Evolutionary conservation across 1,140 invertebrate species (phyloP), one percentile per base, ranked within the genome.

Genomic region (Drosophila truncata): DNA sequence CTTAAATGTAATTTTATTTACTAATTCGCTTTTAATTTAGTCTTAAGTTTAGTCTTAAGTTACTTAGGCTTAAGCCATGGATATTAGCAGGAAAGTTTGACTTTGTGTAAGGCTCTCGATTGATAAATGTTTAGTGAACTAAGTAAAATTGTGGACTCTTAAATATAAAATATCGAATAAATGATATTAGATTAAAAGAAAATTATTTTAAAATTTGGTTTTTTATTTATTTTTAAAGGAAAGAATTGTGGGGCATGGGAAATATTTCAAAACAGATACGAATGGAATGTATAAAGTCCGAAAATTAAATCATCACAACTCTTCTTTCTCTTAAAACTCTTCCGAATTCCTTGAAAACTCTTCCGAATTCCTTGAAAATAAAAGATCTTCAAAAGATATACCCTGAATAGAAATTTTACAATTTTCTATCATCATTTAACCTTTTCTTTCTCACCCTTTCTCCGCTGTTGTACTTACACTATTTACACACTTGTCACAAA

Each of bases 21-120:
- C 85, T 88, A 58, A 83, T 18, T 61, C 77, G 64, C 54, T 82
- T 73, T 70, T 85, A 90, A 72, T 58, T 55, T 63, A 66, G 69
- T 31, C 23, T 65, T 65, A 80, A 52, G 54, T 52, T 59, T 64
- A 72, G 54, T 13, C 6, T 14, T 29, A 35, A 63, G 35, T 14
- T 58, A 46, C 23, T 27, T 54, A 18, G 37, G 20, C 11, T 61
- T 82, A 82, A 81, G 78, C 58, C 76, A 60, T 57, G 78, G 79
- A 82, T 87, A 86, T 71, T 78, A 84, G 58, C 41, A 35, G 72
- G 58, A 81, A 88, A 90, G 85, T 90, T 91, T 90, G 75, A 90
- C 85, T 90, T 90, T 90, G 76, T 84, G 16, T 50, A 66, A 59
- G 55, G 39, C 39, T 20, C 65, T 67, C 35, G 61, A 81, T 78